Conservation (phyloP, 2,888 invertebrate genomes). For the Eupithecia subumbrata region DNA sequence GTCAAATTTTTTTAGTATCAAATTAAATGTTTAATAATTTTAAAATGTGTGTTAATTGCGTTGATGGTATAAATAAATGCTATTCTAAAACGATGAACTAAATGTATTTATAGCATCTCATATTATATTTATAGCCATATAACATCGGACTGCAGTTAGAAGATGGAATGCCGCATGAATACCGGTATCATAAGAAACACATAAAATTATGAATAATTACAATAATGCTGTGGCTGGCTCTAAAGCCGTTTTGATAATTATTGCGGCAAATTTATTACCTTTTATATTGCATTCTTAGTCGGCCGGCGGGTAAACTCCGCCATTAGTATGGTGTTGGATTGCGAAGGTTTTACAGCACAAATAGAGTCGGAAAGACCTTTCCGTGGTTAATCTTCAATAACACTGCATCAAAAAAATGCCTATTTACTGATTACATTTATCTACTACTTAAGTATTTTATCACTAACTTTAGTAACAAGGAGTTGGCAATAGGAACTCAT, state of each 20-base stretch:
- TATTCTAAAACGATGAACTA: background rate
- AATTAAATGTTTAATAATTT: background rate
- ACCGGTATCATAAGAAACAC: conserved; percentile 47
- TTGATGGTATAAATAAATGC: background rate
- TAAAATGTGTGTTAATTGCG: background rate
- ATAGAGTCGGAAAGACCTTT: background rate
- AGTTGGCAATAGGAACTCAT: background rate
- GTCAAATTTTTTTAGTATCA: background rate
- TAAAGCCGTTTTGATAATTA: conserved; percentile 49
- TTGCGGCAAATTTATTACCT: conserved; percentile 45
- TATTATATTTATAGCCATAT: conserved; percentile 1
- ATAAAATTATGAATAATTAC: conserved; percentile 54
- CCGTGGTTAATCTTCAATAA: background rate
- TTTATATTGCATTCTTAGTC: conserved; percentile 26
- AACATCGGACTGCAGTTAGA: conserved; percentile 36
- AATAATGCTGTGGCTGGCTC: conserved; percentile 42
- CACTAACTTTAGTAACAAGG: too few species aligned
- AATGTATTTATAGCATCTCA: background rate
- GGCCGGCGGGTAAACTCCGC: conserved; percentile 5
- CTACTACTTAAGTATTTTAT: too few species aligned
- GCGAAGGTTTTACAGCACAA: conserved; percentile 5
- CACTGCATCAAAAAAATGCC: background rate
- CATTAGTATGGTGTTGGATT: conserved; percentile 33
- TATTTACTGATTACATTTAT: background rate
- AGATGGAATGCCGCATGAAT: conserved; percentile 47